Evolutionary conservation across 2,113 vertebrate species (phyloP), one percentile per base, ranked within the genome.

Genomic region (Canis aureus): DNA sequence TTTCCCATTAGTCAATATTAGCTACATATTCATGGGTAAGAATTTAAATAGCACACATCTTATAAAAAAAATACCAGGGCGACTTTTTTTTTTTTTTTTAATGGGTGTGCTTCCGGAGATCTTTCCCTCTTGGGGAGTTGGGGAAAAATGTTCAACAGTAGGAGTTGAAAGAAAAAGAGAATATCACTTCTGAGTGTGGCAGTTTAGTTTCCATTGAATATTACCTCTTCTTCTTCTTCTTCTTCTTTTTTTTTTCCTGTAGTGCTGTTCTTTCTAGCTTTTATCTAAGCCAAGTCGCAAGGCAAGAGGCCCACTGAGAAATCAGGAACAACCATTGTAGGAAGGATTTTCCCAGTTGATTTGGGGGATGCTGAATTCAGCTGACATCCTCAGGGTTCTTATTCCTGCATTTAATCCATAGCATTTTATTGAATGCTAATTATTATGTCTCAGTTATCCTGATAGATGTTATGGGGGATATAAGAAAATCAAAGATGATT

Each of bases 1-100:
- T 85, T 93, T 94, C 73, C 82, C 93, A 83, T 98, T 98, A 94
- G 95, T 97, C 94, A 98, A 92, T 98, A 97, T 96, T 97, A 97
- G 93, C 93, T 97, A 76, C 89, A 93, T 94, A 96, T 94, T 92
- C 93, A 97, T 96, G 93, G 86, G 20, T 95, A 85, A 79, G 51
- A 91, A 97, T 95, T 94, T 96, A 92, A 98, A 87, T 95, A 71
- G 67, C 27, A 74, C 1, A 11, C 2, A 12, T 19, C 13, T 83
- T 38, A 0, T 35, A 38, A 89, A 94, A 89, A 95, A 92, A 94
- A 97, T 51, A 78, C 3, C 84, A 79, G 94, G 64, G 64, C 88
- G n/a, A 85, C 78, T 95, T 82, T 97, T 91, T 92, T 87, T 88
- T 92, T 87, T 74, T 43, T 76, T 74, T 74, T 43, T 8, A 84